Percentiles rank a stretch among this genome's conserved stretches.
phyloP scores from a whole-genome alignment of 1,140 invertebrate species.

The Orchesella cincta region DNA sequence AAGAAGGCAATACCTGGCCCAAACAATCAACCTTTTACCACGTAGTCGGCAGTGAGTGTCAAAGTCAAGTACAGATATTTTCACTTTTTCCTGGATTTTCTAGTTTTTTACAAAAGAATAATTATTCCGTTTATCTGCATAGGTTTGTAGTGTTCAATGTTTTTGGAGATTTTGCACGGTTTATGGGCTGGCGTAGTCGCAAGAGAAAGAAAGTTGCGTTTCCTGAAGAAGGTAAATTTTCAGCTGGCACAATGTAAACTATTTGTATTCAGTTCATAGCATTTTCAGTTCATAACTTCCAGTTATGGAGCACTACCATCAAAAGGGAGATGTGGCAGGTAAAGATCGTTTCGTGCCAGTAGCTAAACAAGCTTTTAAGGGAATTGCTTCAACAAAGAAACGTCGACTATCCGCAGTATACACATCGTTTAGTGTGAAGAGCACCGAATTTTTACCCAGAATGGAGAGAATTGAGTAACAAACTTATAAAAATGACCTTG shows the following conservation, averaged over 20 bases:
- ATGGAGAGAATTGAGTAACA: not conserved
- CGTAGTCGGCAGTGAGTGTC: no score
- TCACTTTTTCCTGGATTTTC: no score
- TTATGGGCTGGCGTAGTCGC: not conserved
- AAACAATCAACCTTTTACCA: no score
- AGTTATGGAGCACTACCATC: not conserved
- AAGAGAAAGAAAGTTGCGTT: not conserved
- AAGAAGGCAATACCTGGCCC: no score
- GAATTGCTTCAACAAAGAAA: not conserved
- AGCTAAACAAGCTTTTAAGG: not conserved
- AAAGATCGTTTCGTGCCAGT: constrained; percentile 1
- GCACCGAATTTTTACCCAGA: not conserved
- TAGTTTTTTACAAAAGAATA: no score
- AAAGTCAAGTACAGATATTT: no score
- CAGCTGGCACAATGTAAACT: no score
- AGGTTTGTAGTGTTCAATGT: constrained; percentile 4
- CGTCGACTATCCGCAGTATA: not conserved
- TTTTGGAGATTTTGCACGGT: not conserved
- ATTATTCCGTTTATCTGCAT: not conserved
- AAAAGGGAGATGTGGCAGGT: not conserved
- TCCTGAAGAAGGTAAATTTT: no score
- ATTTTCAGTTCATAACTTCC: no score
- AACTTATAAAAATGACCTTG: no score
- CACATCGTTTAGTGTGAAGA: not conserved
- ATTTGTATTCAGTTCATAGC: no score